These are phyloP conservation scores for Pristionchus entomophagus DNA, from an alignment of 2,888 invertebrate species.

Conservation along the genomic window DNA sequence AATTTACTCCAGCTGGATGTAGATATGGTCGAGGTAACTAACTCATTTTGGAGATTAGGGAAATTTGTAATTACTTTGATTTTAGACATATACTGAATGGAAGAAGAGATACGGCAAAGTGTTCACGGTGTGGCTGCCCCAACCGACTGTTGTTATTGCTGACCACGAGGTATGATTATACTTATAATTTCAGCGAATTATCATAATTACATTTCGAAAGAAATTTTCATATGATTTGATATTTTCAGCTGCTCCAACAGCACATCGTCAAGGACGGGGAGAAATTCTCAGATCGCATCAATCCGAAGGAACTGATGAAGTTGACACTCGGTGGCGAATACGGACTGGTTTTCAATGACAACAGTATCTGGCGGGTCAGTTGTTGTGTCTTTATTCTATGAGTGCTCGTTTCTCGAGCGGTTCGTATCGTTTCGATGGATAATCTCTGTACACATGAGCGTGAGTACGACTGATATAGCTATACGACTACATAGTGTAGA, in stretches of 20 bases:
- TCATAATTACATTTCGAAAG: neutral
- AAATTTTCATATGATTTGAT: neutral
- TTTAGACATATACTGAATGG: neutral
- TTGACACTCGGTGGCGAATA: neutral
- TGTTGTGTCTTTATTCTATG: neutral
- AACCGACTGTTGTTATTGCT: constrained; percentile 53
- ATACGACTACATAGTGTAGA: neutral
- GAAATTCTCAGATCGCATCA: neutral
- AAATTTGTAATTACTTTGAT: too few relatives aligned
- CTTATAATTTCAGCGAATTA: neutral
- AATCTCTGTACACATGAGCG: too few relatives aligned
- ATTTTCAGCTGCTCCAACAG: neutral
- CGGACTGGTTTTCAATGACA: neutral
- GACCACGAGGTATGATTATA: neutral
- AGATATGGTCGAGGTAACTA: neutral
- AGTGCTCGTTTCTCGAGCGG: too few relatives aligned
- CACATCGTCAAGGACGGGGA: constrained; percentile 12
- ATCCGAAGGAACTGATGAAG: neutral
- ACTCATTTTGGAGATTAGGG: too few relatives aligned
- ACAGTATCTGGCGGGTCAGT: neutral
- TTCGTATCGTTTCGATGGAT: too few relatives aligned
- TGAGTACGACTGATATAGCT: too few relatives aligned
- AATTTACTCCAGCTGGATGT: neutral
- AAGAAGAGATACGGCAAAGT: constrained; percentile 61
- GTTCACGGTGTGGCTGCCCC: constrained; percentile 64